Conservation (phyloP, 1,140 invertebrate species). For the Plutomurus gul region DNA sequence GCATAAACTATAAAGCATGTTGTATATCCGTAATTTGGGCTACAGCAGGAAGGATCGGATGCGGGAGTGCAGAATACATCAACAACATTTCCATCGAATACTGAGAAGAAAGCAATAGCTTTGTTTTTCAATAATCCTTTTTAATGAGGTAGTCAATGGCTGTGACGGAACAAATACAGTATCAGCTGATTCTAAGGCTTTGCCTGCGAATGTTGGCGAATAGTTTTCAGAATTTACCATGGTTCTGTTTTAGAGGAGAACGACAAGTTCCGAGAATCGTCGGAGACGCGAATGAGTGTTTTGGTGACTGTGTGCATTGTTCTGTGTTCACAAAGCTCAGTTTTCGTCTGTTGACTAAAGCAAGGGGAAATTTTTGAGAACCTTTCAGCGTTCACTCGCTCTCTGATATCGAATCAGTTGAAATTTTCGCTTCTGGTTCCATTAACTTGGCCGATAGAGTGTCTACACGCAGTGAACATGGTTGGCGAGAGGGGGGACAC, state of each 20-base stretch:
- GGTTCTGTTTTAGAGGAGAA: neutral
- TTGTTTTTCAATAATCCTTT: conserved; percentile 4
- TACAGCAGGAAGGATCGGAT: too few relatives aligned
- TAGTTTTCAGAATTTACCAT: too few relatives aligned
- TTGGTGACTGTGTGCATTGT: neutral
- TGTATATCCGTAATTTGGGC: too few relatives aligned
- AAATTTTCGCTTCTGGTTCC: conserved; percentile 7
- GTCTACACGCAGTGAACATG: neutral
- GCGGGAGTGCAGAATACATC: neutral
- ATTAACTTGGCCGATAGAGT: conserved; percentile 8
- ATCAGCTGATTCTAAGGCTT: too few relatives aligned
- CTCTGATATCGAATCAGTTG: neutral
- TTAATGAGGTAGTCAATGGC: neutral
- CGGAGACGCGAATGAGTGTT: neutral
- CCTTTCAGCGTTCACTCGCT: neutral
- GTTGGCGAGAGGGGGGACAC: neutral
- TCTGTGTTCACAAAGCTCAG: neutral
- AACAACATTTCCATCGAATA: too few relatives aligned
- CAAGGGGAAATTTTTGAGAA: neutral
- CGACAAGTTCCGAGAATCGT: neutral
- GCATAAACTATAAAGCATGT: too few relatives aligned
- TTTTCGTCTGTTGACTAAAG: neutral
- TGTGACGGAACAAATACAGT: neutral
- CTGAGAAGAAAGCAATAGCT: neutral
- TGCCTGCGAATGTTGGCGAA: too few relatives aligned